Conservation (phyloP, 2,797 vertebrate species). For the Ispidina picta region DNA sequence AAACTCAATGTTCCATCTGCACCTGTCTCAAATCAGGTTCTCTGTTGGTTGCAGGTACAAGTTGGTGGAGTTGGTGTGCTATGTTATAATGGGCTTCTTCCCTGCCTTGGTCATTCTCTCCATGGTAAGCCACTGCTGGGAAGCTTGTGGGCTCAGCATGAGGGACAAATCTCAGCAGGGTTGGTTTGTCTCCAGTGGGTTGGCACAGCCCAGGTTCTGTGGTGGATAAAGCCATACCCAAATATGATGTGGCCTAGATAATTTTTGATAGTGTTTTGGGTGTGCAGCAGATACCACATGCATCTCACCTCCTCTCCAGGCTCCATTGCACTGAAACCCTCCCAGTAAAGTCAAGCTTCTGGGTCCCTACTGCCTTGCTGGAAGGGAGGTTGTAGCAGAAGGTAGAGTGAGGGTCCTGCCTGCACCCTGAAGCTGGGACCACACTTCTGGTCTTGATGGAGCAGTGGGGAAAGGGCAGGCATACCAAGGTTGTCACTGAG, state of each 20-base stretch:
- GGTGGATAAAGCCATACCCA: neutral
- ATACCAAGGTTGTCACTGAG: accelerated
- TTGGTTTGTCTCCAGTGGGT: neutral
- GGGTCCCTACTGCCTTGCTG: neutral
- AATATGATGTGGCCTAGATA: accelerated
- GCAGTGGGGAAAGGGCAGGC: neutral
- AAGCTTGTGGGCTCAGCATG: accelerated
- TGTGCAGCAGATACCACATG: neutral
- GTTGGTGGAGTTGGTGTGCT: conserved; percentile 93
- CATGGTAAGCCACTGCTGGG: conserved; percentile 84
- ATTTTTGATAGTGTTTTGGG: neutral
- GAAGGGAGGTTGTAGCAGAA: neutral
- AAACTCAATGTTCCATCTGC: neutral
- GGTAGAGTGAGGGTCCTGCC: neutral
- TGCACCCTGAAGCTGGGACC: neutral
- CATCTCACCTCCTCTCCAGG: neutral
- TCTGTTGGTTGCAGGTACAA: conserved; percentile 85
- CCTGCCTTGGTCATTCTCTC: conserved; percentile 93
- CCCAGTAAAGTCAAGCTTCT: neutral
- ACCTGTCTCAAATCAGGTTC: neutral
- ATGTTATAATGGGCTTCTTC: conserved; percentile 90
- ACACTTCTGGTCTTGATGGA: accelerated
- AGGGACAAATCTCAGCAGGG: neutral
- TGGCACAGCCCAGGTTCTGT: neutral
- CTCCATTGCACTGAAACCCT: accelerated